phyloP scores from a whole-genome alignment of 2,888 invertebrate genomes.

The Laspeyria flexula region DNA sequence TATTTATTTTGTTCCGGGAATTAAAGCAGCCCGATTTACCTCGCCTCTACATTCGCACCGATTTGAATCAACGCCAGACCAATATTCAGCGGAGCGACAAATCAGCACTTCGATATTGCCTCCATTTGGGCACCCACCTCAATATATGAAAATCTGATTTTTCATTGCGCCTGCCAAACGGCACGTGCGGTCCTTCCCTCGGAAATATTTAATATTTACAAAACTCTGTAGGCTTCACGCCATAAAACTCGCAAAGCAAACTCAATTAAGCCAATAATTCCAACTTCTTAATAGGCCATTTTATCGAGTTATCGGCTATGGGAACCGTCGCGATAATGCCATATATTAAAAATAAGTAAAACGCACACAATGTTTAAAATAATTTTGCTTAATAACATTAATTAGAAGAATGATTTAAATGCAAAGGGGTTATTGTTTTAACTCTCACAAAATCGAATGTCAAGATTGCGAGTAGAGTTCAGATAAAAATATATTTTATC shows the following conservation, averaged over 20 bases:
- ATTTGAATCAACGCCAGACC: slow-evolving; percentile 83
- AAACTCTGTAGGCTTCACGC: slow-evolving; percentile 42
- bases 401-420: slow-evolving; percentile 23
- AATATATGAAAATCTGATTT: slow-evolving; percentile 80
- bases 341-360: slow-evolving; percentile 26
- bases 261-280: slow-evolving; percentile 61
- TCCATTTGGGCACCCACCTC: slow-evolving; percentile 80
- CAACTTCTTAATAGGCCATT: slow-evolving; percentile 65
- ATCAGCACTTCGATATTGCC: slow-evolving; percentile 85
- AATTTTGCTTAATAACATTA: slow-evolving; percentile 16
- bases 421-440: slow-evolving; percentile 31
- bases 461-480: too few species aligned
- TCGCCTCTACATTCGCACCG: slow-evolving; percentile 64
- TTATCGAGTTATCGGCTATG: slow-evolving; percentile 55
- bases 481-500: too few species aligned
- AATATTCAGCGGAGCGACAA: slow-evolving; percentile 82
- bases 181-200: slow-evolving; percentile 22
- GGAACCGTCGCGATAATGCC: slow-evolving; percentile 47
- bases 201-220: slow-evolving; percentile 56
- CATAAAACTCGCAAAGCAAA: slow-evolving; percentile 48
- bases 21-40: slow-evolving; percentile 65
- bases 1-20: slow-evolving; percentile 57
- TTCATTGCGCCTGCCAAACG: slow-evolving; percentile 61
- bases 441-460: slow-evolving; percentile 22
- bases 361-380: slow-evolving; percentile 19